These are phyloP conservation scores for Stigmatopora argus DNA, from an alignment of 2,113 vertebrate genomes.

Conservation along the genomic window DNA sequence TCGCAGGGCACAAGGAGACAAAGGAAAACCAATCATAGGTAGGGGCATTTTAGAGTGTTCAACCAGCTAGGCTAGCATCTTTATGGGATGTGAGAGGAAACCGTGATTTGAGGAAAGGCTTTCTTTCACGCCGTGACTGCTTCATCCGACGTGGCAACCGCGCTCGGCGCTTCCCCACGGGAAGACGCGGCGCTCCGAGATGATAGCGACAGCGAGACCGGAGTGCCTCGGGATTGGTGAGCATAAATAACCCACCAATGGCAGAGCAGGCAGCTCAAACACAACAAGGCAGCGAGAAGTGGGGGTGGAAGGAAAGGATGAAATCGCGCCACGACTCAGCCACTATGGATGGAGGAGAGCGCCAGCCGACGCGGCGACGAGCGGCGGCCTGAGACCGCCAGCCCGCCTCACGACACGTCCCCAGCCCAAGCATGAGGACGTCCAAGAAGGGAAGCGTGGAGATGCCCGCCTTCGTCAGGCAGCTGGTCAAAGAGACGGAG, in stretches of 20 bases:
- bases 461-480: conserved; percentile 72
- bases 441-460: conserved; percentile 70
- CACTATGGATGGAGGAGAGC: conserved; percentile 39
- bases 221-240: conserved; percentile 56
- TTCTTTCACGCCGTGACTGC: no score
- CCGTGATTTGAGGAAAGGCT: no score
- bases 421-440: conserved; percentile 61
- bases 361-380: conserved; percentile 56
- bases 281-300: conserved; percentile 57
- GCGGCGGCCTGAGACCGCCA: conserved; percentile 19
- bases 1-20: no score
- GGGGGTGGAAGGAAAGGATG: conserved; percentile 58
- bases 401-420: conserved; percentile 15
- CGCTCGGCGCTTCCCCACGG: conserved; percentile 16
- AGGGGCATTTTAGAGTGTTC: no score
- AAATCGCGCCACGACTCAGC: conserved; percentile 47
- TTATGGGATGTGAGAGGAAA: no score
- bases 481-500: conserved; percentile 73
- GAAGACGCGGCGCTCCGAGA: conserved; percentile 43
- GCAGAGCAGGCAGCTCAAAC: conserved; percentile 41
- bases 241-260: conserved; percentile 75
- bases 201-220: conserved; percentile 31
- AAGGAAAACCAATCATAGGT: no score
- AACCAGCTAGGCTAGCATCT: no score
- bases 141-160: no score